These are phyloP conservation scores for Cygnus buccinator DNA, from an alignment of 2,113 vertebrate species.

Conservation along the genomic window DNA sequence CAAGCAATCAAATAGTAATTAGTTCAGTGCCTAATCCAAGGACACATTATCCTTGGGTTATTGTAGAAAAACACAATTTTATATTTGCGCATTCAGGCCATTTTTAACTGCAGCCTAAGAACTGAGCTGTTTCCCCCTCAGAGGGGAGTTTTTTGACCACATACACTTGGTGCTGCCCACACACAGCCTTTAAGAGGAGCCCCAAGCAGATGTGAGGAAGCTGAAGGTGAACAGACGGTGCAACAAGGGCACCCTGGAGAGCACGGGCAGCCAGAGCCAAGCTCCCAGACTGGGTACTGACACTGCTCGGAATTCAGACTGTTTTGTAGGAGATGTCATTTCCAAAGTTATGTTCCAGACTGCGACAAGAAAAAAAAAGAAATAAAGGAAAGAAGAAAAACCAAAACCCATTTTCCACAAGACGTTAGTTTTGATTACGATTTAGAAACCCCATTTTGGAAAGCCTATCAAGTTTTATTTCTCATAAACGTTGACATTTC, in stretches of 20 bases:
- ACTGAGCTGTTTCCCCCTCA: not conserved
- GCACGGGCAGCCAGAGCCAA: fast-evolving
- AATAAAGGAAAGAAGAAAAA: not conserved
- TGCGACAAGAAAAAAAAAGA: not conserved
- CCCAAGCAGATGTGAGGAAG: not conserved
- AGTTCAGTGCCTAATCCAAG: conserved; percentile 41
- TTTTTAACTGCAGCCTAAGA: not conserved
- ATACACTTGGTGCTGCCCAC: not conserved
- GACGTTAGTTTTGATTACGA: not conserved
- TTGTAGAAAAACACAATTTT: not conserved
- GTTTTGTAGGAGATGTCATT: not conserved
- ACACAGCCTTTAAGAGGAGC: not conserved
- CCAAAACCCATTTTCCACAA: not conserved
- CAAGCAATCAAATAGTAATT: conserved; percentile 49
- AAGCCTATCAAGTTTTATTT: not conserved
- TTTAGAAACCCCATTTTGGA: not conserved
- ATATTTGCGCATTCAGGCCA: not conserved
- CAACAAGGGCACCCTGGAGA: not conserved
- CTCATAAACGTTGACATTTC: not conserved
- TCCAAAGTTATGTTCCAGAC: fast-evolving
- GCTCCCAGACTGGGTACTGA: not conserved
- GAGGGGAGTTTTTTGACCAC: not conserved
- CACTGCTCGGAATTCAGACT: not conserved
- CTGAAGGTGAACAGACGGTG: fast-evolving
- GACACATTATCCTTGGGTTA: not conserved